These are phyloP conservation scores for Caenorhabditis becei DNA, from an alignment of 2,888 invertebrate genomes.

Conservation along the genomic window DNA sequence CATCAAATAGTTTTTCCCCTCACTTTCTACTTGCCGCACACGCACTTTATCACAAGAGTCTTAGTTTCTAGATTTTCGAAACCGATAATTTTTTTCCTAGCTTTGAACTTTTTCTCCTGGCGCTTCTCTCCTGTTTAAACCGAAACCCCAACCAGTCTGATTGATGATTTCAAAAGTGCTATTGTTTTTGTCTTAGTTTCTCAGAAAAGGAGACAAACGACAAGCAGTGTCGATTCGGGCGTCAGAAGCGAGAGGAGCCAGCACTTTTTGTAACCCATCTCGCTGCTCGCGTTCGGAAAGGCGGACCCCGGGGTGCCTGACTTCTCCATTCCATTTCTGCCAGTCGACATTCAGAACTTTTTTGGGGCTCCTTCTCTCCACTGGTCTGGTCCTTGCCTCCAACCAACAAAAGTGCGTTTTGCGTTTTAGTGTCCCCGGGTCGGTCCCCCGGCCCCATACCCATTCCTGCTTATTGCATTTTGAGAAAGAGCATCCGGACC, in stretches of 20 bases:
- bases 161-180: conserved; percentile 35
- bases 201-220: conserved; percentile 36
- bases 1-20: conserved; percentile 7
- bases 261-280: conserved; percentile 52
- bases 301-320: conserved; percentile 30
- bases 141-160: conserved; percentile 16
- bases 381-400: conserved; percentile 15
- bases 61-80: neutral
- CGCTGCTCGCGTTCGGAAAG: conserved; percentile 34
- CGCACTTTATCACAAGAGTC: too few relatives aligned
- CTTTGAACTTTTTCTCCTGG: too few relatives aligned
- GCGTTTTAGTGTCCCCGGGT: conserved; percentile 48
- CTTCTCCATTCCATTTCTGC: conserved; percentile 36
- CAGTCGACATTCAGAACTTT: conserved; percentile 38
- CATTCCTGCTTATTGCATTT: conserved; percentile 52
- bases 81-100: neutral
- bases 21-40: neutral
- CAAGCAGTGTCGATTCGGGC: conserved; percentile 25
- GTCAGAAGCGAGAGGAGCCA: conserved; percentile 4
- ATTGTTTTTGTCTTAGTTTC: conserved; percentile 26
- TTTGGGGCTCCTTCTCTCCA: conserved; percentile 11
- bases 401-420: conserved; percentile 50
- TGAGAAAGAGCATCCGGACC: conserved; percentile 44
- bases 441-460: conserved; percentile 15
- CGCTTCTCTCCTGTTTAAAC: too few relatives aligned